Base-by-base conservation (phyloP, 2,797 vertebrate species). In the Luscinia luscinia region DNA sequence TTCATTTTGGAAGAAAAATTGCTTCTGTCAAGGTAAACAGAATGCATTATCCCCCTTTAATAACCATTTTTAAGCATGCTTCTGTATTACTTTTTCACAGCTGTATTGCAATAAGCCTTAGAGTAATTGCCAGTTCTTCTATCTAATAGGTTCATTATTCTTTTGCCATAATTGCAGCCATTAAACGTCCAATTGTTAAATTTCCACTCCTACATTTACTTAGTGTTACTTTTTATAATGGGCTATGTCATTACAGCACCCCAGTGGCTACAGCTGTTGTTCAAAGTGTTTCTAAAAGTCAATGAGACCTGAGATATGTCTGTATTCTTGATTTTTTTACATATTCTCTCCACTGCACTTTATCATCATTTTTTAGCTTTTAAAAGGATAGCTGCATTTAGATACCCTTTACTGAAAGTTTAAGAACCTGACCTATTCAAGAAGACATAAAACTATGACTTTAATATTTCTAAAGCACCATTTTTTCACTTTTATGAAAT, bases 131-230 rank as follows among this genome's bases (percentile, higher is more conserved):
- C 97, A 97, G 97, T 97, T 98, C 97, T 97, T 97, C 98, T 97
- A 92, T 96, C 97, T 98, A 98, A 98, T 98, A 98, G 98, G 97
- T 98, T 98, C 98, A 98, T 98, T 98, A 98, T 98, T 98, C 98
- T 98, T 98, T 97, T 94, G 96, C 97, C 96, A 97, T 98, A 99
- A 99, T 98, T 98, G 98, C 98, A 98, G 97, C 97, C 97, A 98
- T 98, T 98, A 98, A 98, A 98, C 38, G 98, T 98, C 98, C 97
- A 98, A 97, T 98, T 98, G 98, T 98, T 97, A 97, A 97, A 98
- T 98, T 98, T 97, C 95, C 95, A 97, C 98, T 98, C 97, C 97
- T 98, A 98, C 97, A 87, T 97, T 97, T 98, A 97, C 97, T 98
- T 97, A 98, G 97, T 98, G 97, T 97, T 98, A 97, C 98, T 97